Evolutionary conservation across 1,140 invertebrate species (phyloP), one percentile per base, ranked within the genome.

Genomic region (Nylanderia fulva): DNA sequence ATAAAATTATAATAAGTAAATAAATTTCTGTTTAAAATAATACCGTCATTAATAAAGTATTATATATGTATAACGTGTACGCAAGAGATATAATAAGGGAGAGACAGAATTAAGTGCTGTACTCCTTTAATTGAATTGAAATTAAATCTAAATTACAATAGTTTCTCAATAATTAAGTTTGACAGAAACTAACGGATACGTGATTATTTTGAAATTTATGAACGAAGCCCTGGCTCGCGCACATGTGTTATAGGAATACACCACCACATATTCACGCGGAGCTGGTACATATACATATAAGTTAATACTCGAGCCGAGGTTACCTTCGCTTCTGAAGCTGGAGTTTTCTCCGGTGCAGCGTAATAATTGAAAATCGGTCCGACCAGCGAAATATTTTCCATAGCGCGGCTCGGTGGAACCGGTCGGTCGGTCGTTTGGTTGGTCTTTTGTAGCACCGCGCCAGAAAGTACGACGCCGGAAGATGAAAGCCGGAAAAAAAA

Each of bases 291-390:
- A n/a, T n/a, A n/a, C n/a, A n/a, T n/a, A 39, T n/a, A 18, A 77
- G n/a, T 68, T 9, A 68, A 79, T 68, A 79, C 60, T 52, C 29
- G 3, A 63, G 4, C 9, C 33, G 9, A 42, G 11, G 24, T 69
- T 72, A 72, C 24, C 13, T 71, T 13, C 7, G 24, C 27, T 45
- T 66, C 29, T 21, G 42, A 74, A 66, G 68, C 60, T 29, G 54
- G 71, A 48, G 36, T 11, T 33, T 33, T 39, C 36, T n/a, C 33
- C 33, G 60, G 24, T 54, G 39, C 68, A 60, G 54, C 60, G 72
- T 85, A 88, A 80, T 75, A 80, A 88, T 77, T 33, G 29, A 56
- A 84, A 88, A 80, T 85, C 74, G 58, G 82, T 72, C 52, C 21
- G 66, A 48, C 42, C 39, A 60, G 74, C 24, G 60, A 58, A 80